Evolutionary conservation across 2,797 vertebrate species (phyloP).

Genomic region (Microctenopoma stevenorrisi): DNA sequence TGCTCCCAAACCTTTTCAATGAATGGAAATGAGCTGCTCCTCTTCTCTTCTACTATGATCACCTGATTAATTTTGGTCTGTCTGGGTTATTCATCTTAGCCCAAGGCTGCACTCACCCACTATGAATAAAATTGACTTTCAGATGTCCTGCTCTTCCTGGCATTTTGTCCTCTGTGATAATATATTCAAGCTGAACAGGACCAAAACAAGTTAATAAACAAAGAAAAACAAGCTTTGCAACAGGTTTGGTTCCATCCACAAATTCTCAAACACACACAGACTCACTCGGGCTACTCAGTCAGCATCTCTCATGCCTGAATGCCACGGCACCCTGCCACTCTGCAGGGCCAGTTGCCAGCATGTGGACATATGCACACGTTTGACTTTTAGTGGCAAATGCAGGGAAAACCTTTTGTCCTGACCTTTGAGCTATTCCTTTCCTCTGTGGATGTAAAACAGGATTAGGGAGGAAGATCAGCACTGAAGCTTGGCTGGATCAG

Average conservation of each 20-base stretch:
- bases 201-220: slow-evolving; percentile 46
- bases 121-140: slow-evolving; percentile 69
- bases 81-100: slow-evolving; percentile 51
- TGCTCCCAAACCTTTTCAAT: slow-evolving; percentile 55
- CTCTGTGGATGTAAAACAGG: neutral
- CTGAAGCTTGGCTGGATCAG: too few relatives aligned
- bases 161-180: slow-evolving; percentile 35
- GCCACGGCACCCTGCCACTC: slow-evolving; percentile 23
- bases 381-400: slow-evolving; percentile 42
- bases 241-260: slow-evolving; percentile 37
- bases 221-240: slow-evolving; percentile 21
- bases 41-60: slow-evolving; percentile 45
- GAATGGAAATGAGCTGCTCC: slow-evolving; percentile 50
- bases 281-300: slow-evolving; percentile 8
- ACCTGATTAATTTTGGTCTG: slow-evolving; percentile 58
- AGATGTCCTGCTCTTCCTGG: slow-evolving; percentile 48
- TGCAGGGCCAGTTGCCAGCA: slow-evolving; percentile 32
- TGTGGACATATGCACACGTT: slow-evolving; percentile 25
- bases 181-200: slow-evolving; percentile 31
- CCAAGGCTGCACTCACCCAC: slow-evolving; percentile 28
- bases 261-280: slow-evolving; percentile 13
- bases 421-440: slow-evolving; percentile 27
- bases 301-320: slow-evolving; percentile 33
- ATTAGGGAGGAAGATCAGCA: slow-evolving; percentile 4
- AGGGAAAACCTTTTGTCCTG: slow-evolving; percentile 21